Evolutionary conservation across 2,113 vertebrate species (phyloP).

Genomic region (Argyrosomus japonicus): DNA sequence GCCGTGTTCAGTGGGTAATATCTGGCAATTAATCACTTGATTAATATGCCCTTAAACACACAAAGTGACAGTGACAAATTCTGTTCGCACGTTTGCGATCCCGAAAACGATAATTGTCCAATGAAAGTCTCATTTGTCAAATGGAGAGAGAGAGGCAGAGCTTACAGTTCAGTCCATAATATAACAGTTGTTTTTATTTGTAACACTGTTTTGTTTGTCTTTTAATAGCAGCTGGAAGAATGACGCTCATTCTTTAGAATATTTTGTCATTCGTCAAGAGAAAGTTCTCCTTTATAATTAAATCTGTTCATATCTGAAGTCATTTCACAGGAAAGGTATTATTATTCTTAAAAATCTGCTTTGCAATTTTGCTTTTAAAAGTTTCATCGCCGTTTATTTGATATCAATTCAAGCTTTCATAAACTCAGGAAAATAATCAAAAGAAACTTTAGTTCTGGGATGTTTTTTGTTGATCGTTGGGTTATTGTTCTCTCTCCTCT

Average conservation of each 20-base stretch:
- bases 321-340: neutral
- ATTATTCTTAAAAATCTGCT: neutral
- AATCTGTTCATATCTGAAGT: neutral
- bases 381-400: too few relatives aligned
- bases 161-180: conserved; percentile 48
- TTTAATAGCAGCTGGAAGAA: neutral
- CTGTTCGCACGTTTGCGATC: conserved; percentile 91
- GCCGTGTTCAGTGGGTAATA: conserved; percentile 93
- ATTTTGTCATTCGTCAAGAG: neutral
- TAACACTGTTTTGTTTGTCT: neutral
- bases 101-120: conserved; percentile 92
- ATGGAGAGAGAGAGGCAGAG: conserved; percentile 36
- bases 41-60: conserved; percentile 98
- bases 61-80: conserved; percentile 97
- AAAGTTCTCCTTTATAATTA: too few relatives aligned
- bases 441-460: neutral
- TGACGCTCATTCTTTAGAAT: neutral
- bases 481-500: neutral
- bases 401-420: too few relatives aligned
- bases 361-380: too few relatives aligned
- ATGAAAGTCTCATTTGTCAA: conserved; percentile 84
- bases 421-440: too few relatives aligned
- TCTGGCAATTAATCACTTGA: conserved; percentile 97
- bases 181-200: conserved; percentile 33
- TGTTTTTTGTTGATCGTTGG: neutral